Conservation (phyloP, 1,140 invertebrate species). For the Papilio machaon region DNA sequence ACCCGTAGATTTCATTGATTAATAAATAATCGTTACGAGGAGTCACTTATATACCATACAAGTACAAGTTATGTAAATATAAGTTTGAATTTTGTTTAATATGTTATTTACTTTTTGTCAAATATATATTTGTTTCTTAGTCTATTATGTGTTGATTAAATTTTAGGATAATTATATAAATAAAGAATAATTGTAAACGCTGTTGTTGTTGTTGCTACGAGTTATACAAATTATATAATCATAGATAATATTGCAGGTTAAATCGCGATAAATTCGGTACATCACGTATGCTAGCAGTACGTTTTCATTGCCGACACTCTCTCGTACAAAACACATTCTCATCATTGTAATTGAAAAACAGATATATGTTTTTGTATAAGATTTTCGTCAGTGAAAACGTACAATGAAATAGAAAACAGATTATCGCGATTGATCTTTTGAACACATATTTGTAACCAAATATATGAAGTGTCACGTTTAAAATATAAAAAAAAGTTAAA, state of each 20-base stretch:
- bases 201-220: conserved; percentile 72
- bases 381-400: background rate
- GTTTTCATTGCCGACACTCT: background rate
- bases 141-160: conserved; percentile 58
- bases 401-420: background rate
- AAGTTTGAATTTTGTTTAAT: conserved; percentile 13
- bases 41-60: conserved; percentile 46
- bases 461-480: conserved; percentile 45
- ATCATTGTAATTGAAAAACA: background rate
- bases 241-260: conserved; percentile 53
- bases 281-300: too few relatives aligned
- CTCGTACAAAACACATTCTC: background rate
- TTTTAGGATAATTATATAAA: conserved; percentile 62
- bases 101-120: conserved; percentile 40
- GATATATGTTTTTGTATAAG: background rate
- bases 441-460: conserved; percentile 37
- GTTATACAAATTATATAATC: conserved; percentile 74
- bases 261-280: conserved; percentile 45
- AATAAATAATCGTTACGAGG: conserved; percentile 68
- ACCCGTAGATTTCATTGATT: conserved; percentile 59
- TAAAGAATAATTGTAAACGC: conserved; percentile 73
- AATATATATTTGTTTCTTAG: conserved; percentile 50
- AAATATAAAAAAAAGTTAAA: background rate
- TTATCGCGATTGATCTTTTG: conserved; percentile 42
- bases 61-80: conserved; percentile 36